Percentiles rank a stretch among this genome's conserved stretches.
Conservation (phyloP, 2,888 invertebrate species). For the Agrochola lota region DNA sequence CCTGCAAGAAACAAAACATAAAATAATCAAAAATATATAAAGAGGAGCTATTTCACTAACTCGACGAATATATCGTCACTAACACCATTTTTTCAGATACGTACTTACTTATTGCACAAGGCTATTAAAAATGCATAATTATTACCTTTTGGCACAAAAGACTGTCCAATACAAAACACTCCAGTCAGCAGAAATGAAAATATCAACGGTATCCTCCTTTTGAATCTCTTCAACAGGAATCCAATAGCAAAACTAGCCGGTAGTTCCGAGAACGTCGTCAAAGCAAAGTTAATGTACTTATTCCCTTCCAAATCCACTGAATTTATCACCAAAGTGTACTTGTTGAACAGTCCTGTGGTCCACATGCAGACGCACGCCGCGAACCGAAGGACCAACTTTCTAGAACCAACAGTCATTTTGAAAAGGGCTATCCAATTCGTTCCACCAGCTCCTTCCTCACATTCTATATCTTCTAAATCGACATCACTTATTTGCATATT, state of each 20-base stretch:
- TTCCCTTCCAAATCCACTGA: conserved; percentile 92
- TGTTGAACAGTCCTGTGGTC: conserved; percentile 80
- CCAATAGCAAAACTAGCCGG: conserved; percentile 89
- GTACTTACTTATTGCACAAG: no score
- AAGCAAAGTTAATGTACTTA: conserved; percentile 93
- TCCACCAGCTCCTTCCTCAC: background rate
- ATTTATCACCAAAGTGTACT: conserved; percentile 92
- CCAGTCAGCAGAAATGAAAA: conserved; percentile 71
- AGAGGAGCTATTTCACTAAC: no score
- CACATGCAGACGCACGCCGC: conserved; percentile 70
- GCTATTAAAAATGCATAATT: background rate
- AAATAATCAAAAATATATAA: no score
- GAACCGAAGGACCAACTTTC: conserved; percentile 63
- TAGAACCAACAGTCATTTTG: conserved; percentile 67
- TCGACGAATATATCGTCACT: no score
- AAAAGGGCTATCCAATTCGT: conserved; percentile 19
- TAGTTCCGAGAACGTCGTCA: conserved; percentile 89
- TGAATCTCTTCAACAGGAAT: conserved; percentile 86
- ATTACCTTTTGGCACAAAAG: conserved; percentile 32
- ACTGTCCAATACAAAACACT: conserved; percentile 27
- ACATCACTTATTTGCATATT: conserved; percentile 66
- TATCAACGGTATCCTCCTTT: conserved; percentile 85
- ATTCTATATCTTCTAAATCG: conserved; percentile 49
- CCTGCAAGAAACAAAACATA: background rate
- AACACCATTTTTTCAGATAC: no score